These are phyloP conservation scores for Carcharodon carcharias DNA, from an alignment of 2,797 vertebrate species.

Conservation along the genomic window DNA sequence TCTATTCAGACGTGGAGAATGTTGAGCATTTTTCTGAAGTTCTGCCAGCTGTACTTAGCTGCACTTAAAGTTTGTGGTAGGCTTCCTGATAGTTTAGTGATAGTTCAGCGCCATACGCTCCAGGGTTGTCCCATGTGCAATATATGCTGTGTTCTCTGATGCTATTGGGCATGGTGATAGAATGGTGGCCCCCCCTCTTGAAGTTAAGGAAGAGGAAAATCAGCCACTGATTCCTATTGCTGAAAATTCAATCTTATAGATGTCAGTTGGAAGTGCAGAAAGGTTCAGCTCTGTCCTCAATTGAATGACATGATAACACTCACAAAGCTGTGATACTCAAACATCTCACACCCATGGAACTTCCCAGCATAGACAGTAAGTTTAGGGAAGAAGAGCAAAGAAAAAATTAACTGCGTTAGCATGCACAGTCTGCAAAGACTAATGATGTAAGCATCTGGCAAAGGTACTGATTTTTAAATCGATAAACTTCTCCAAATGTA, in stretches of 20 bases:
- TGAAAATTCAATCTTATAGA: not conserved
- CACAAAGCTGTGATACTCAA: not conserved
- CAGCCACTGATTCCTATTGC: not conserved
- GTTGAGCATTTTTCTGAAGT: not conserved
- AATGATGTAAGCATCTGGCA: no score
- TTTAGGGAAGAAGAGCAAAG: not conserved
- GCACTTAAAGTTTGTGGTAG: not conserved
- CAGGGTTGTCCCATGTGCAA: not conserved
- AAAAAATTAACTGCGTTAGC: not conserved
- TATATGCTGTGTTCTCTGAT: not conserved
- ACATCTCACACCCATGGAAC: not conserved
- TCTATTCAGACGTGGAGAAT: not conserved
- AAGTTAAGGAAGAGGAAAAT: not conserved
- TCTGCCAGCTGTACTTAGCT: not conserved
- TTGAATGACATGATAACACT: not conserved
- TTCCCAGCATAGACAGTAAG: not conserved
- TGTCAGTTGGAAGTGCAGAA: not conserved
- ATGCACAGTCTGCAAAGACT: not conserved
- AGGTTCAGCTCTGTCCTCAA: not conserved
- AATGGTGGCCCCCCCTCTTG: not conserved
- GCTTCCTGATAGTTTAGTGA: not conserved
- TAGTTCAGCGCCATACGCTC: not conserved
- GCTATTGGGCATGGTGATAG: not conserved
- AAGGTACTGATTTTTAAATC: not conserved
- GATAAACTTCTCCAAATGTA: not conserved